Conservation (phyloP, 2,113 vertebrate species). For the Rhynchomys soricoides region DNA sequence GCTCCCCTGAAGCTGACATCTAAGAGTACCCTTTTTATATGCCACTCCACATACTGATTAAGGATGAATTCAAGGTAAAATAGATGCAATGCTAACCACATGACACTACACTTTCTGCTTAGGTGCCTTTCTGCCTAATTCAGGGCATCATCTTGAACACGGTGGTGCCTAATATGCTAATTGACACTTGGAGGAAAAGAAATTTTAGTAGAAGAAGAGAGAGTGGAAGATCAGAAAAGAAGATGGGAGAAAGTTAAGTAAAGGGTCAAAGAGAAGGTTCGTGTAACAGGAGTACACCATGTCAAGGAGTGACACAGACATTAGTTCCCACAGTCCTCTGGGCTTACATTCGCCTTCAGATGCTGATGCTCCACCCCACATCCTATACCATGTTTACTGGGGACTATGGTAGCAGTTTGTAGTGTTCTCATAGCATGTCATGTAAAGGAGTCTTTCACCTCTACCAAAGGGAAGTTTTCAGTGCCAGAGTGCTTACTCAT, state of each 20-base stretch:
- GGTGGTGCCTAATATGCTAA: neutral
- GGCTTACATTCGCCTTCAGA: neutral
- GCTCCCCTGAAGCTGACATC: conserved; percentile 3
- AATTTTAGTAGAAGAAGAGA: conserved; percentile 2
- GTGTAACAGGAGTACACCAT: neutral
- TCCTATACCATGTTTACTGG: neutral
- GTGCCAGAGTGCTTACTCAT: neutral
- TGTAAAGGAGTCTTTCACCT: neutral
- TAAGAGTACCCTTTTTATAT: neutral
- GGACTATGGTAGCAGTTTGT: neutral
- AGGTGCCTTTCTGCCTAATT: neutral
- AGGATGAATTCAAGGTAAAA: neutral
- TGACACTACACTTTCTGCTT: neutral
- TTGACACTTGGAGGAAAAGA: neutral
- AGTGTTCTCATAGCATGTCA: neutral
- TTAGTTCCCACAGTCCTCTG: neutral
- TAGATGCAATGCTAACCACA: neutral
- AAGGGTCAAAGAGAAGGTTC: neutral
- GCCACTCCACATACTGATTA: neutral
- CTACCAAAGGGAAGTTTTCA: neutral
- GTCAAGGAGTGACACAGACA: neutral
- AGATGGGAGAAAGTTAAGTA: neutral
- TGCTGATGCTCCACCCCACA: neutral
- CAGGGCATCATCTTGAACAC: neutral
- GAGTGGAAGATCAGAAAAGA: neutral